Evolutionary conservation across 2,113 vertebrate species (phyloP).

Genomic region (Otolemur garnettii): DNA sequence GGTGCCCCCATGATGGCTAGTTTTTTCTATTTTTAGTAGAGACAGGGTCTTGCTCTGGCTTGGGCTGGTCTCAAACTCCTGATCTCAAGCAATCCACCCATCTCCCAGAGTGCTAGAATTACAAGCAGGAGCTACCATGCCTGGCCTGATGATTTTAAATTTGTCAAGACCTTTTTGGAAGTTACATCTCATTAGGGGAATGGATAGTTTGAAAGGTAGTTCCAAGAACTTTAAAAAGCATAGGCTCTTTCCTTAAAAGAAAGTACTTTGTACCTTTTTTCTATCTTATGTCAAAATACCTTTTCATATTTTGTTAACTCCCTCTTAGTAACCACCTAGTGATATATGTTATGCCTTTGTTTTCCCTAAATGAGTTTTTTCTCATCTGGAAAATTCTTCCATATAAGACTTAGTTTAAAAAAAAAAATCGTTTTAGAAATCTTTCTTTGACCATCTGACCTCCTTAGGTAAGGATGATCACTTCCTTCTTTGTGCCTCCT

Average conservation of each 20-base stretch:
- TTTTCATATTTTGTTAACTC: background rate
- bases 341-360: background rate
- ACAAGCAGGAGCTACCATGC: too few relatives aligned
- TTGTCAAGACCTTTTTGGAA: background rate
- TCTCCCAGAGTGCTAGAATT: too few relatives aligned
- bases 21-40: too few relatives aligned
- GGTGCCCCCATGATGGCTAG: too few relatives aligned
- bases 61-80: too few relatives aligned
- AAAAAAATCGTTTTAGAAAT: background rate
- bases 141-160: slow-evolving; percentile 9
- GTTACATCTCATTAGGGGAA: background rate
- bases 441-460: background rate
- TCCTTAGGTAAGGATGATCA: background rate
- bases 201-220: background rate
- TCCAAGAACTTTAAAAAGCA: slow-evolving; percentile 44
- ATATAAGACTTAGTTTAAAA: background rate
- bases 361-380: background rate
- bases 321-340: background rate
- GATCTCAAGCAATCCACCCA: too few relatives aligned
- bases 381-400: background rate
- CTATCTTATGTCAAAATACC: background rate
- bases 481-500: background rate
- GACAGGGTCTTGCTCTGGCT: too few relatives aligned
- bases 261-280: slow-evolving; percentile 38
- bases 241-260: background rate